phyloP scores from a whole-genome alignment of 92 coral and sea anemone species.

The Porites cylindrica region DNA sequence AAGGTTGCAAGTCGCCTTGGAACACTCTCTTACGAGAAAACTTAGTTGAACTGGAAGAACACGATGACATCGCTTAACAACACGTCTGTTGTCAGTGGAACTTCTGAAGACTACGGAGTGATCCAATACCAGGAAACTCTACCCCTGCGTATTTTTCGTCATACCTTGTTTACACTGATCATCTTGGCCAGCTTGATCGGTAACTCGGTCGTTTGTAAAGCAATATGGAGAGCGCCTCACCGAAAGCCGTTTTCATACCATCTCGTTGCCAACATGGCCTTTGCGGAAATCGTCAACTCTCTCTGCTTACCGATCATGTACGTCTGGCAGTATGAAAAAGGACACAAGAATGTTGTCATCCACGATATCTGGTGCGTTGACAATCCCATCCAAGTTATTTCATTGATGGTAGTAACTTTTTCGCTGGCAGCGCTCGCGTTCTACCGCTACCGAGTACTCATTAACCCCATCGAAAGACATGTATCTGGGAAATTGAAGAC shows the following conservation, averaged over 20 bases:
- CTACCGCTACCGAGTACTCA: slow-evolving; percentile 50
- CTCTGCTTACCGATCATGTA: slow-evolving; percentile 49
- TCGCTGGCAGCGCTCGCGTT: slow-evolving; percentile 63
- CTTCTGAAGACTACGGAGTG: neutral
- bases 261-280: slow-evolving; percentile 68
- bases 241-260: slow-evolving; percentile 68
- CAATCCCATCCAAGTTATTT: slow-evolving; percentile 52
- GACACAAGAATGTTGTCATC: slow-evolving; percentile 3
- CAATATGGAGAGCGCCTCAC: slow-evolving; percentile 32
- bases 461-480: slow-evolving; percentile 4
- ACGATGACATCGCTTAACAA: neutral
- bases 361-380: slow-evolving; percentile 41
- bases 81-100: neutral
- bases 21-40: neutral
- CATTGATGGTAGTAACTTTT: slow-evolving; percentile 52
- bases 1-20: no score
- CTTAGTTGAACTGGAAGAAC: neutral
- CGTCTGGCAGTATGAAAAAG: neutral
- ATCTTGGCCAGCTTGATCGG: slow-evolving; percentile 58
- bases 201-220: slow-evolving; percentile 56
- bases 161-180: slow-evolving; percentile 40
- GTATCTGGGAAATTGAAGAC: slow-evolving; percentile 22
- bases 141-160: slow-evolving; percentile 38
- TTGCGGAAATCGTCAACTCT: slow-evolving; percentile 59
- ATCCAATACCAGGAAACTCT: slow-evolving; percentile 39